Evolutionary conservation across 1,140 invertebrate species (phyloP).

Genomic region (Hycleus cichorii): DNA sequence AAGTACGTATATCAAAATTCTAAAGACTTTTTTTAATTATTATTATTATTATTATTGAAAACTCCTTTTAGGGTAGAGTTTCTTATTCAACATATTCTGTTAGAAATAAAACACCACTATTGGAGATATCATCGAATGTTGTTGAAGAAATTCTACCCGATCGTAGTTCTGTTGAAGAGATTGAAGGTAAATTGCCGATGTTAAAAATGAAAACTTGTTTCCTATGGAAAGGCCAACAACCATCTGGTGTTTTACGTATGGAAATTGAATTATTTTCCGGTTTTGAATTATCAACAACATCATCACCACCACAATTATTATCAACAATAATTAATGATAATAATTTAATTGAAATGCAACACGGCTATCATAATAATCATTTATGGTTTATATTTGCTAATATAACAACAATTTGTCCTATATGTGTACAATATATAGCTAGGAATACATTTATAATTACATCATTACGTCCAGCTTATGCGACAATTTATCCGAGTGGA

Average conservation of each 20-base stretch:
- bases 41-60: background rate
- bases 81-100: constrained; percentile 52
- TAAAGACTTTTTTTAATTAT: background rate
- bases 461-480: constrained; percentile 52
- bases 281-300: constrained; percentile 45
- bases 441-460: constrained; percentile 50
- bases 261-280: constrained; percentile 58
- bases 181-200: constrained; percentile 53
- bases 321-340: too few relatives aligned
- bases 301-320: constrained; percentile 39
- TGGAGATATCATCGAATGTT: constrained; percentile 51
- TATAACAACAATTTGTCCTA: constrained; percentile 50
- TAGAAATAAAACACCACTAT: constrained; percentile 45
- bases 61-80: constrained; percentile 44
- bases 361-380: constrained; percentile 49
- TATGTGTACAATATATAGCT: constrained; percentile 51
- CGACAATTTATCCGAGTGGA: constrained; percentile 51
- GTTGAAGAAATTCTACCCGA: constrained; percentile 52
- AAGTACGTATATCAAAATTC: constrained; percentile 38
- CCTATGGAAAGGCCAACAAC: constrained; percentile 50
- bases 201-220: constrained; percentile 55
- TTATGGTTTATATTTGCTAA: constrained; percentile 59
- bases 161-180: constrained; percentile 50
- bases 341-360: constrained; percentile 45
- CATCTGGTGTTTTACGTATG: constrained; percentile 51